These are phyloP conservation scores for Ommatoiulus sabulosus DNA, from an alignment of 2,888 invertebrate genomes.

Conservation along the genomic window DNA sequence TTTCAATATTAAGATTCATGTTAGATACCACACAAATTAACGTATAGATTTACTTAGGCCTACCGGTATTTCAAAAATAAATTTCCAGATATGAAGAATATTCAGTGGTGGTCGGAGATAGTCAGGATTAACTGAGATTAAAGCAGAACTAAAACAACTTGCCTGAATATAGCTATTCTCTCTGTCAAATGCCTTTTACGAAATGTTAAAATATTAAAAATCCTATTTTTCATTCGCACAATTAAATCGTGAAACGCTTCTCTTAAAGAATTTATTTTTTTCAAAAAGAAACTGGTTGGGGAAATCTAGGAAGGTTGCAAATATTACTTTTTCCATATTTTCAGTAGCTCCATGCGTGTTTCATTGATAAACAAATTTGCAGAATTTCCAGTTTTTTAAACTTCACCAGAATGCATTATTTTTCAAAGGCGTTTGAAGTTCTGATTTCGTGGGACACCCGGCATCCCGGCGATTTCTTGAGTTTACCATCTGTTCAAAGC, in stretches of 20 bases:
- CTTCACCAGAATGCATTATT: not conserved
- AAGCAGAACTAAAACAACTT: not conserved
- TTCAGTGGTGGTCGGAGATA: not conserved
- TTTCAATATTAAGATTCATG: not conserved
- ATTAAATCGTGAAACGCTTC: not conserved
- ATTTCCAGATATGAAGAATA: not conserved
- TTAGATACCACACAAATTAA: not conserved
- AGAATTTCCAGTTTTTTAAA: not conserved
- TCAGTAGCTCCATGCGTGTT: not conserved
- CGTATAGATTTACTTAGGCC: not conserved
- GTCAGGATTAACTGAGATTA: slow-evolving; percentile 14
- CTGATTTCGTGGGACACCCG: not conserved
- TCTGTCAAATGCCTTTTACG: not conserved
- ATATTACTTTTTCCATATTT: not conserved
- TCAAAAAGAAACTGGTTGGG: not conserved
- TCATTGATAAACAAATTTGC: too few relatives aligned
- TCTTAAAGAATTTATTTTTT: not conserved
- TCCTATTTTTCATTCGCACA: not conserved
- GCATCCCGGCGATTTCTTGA: not conserved
- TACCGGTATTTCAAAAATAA: not conserved
- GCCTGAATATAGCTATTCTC: not conserved
- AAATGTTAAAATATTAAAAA: not conserved
- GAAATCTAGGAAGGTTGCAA: not conserved
- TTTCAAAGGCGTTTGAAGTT: not conserved
- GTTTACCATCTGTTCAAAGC: not conserved